A percentile compares a stretch with the other conserved stretches of the same genome.
Evolutionary conservation across 2,113 vertebrate species (phyloP).

Genomic region (Misgurnus anguillicaudatus): DNA sequence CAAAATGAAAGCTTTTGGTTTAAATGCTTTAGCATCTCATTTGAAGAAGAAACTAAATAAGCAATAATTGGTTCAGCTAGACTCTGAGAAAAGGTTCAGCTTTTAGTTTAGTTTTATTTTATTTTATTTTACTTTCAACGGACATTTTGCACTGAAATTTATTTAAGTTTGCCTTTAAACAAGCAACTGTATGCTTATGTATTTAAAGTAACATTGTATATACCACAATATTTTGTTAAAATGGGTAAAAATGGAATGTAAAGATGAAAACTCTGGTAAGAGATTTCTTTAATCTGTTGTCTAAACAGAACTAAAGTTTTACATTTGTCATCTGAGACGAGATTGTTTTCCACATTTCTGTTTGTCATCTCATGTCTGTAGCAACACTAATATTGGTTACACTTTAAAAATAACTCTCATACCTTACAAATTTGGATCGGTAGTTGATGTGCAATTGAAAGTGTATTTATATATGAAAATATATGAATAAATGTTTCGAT

Average conservation of each 20-base stretch:
- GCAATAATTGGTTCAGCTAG: constrained; percentile 71
- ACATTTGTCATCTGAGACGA: not conserved
- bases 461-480: not conserved
- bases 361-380: constrained; percentile 40
- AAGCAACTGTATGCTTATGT: constrained; percentile 58
- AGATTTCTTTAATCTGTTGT: not conserved
- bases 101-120: constrained; percentile 51
- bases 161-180: constrained; percentile 50
- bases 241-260: constrained; percentile 51
- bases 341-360: constrained; percentile 38
- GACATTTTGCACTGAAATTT: constrained; percentile 70
- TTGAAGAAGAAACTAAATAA: constrained; percentile 58
- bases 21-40: constrained; percentile 63
- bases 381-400: constrained; percentile 22
- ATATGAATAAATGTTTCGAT: not conserved
- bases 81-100: constrained; percentile 37
- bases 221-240: constrained; percentile 71
- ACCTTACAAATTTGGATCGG: constrained; percentile 21
- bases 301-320: not conserved
- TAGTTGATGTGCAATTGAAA: not conserved
- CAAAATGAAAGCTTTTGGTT: constrained; percentile 60
- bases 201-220: constrained; percentile 69
- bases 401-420: constrained; percentile 20
- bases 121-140: constrained; percentile 52
- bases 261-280: constrained; percentile 1